Evolutionary conservation across 2,113 vertebrate species (phyloP), one percentile per base, ranked within the genome.

Genomic region (Dicentrarchus labrax): DNA sequence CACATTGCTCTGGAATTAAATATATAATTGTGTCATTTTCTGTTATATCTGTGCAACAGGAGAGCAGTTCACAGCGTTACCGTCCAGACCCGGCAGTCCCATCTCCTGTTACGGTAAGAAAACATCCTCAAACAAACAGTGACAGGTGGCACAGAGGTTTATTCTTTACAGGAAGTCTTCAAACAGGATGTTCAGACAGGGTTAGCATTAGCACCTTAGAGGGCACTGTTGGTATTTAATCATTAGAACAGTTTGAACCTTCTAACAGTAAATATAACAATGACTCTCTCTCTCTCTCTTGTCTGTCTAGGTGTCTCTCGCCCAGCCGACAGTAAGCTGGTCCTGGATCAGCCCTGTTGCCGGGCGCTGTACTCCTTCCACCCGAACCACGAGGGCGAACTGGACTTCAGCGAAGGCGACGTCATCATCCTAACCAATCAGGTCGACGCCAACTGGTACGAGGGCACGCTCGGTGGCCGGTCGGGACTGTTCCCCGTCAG

Each of bases 371-470:
- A 96, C 92, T 95, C 95, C 90, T 99, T 98, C 88, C 95, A 96
- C 57, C 92, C 97, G 17, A 96, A 96, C 93, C 97, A 96, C 6
- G 94, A 96, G 86, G 96, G 93, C 3, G 89, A 91, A 80, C 77
- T 91, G 65, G 59, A 61, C 80, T 91, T 91, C 74, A 72, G 12
- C 38, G 96, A 97, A 94, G 97, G 96, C 5, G 96, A 98, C 93
- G 21, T 98, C 95, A 97, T 98, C 87, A 94, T 95, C 65, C 85
- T 99, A 83, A 97, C 96, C 76, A 95, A 94, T 86, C 97, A 96
- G 87, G 96, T 97, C 11, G 97, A 99, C 71, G 95, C 96, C 72
- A 97, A 98, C 95, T 98, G 98, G 98, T 97, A 94, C 4, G 97
- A 98, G 87, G 98, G 98, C 17, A 90, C 95, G 90, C 87, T 97